Percentiles rank a stretch among this genome's conserved stretches.
Evolutionary conservation across 2,888 invertebrate species (phyloP).

Genomic region (Cosmorhoe ocellata): DNA sequence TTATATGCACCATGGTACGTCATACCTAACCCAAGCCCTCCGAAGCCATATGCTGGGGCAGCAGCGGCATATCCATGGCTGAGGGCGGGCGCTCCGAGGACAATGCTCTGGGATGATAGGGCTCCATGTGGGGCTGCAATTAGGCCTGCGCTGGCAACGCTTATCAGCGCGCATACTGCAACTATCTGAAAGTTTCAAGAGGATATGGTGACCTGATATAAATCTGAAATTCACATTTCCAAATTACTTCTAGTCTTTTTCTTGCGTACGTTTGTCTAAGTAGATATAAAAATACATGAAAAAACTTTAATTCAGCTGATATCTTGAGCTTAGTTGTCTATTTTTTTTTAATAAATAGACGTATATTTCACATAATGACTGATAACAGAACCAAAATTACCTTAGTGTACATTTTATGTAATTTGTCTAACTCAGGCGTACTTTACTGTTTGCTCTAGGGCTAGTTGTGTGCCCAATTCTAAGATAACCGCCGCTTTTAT

Average conservation of each 20-base stretch:
- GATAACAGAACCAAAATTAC: constrained; percentile 45
- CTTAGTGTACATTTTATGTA: constrained; percentile 74
- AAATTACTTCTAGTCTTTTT: too few species aligned
- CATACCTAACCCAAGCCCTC: constrained; percentile 52
- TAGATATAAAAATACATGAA: too few species aligned
- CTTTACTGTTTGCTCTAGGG: constrained; percentile 67
- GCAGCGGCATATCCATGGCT: constrained; percentile 57
- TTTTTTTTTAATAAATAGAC: not conserved
- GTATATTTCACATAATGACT: not conserved
- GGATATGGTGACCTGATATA: too few species aligned
- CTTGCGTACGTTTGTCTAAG: too few species aligned
- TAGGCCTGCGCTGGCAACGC: constrained; percentile 76
- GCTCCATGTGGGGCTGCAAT: constrained; percentile 69
- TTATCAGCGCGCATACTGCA: constrained; percentile 58
- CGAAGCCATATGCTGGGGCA: constrained; percentile 47
- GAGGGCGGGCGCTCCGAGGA: constrained; percentile 65
- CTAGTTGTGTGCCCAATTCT: constrained; percentile 74
- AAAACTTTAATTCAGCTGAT: too few species aligned
- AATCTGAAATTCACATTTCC: too few species aligned
- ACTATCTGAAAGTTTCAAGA: constrained; percentile 47
- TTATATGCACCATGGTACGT: too few species aligned
- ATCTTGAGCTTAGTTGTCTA: too few species aligned
- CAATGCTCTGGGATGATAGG: constrained; percentile 68
- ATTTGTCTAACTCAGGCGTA: constrained; percentile 58
- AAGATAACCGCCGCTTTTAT: constrained; percentile 73